Conservation (phyloP, 2,113 vertebrate species). For the Probosciger aterrimus region DNA sequence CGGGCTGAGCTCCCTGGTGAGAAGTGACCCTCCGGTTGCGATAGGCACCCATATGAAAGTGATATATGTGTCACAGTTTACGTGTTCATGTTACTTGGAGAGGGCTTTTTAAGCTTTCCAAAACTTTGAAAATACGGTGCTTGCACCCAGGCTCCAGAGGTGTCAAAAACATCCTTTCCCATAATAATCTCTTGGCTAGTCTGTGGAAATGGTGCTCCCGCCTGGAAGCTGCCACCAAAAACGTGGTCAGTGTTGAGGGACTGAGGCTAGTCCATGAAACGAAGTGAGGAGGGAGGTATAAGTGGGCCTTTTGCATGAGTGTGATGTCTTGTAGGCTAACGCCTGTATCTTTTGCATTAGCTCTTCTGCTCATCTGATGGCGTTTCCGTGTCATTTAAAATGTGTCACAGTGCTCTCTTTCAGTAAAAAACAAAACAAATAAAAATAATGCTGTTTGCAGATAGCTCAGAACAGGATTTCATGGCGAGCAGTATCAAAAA, state of each 20-base stretch:
- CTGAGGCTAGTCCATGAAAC: fast-evolving
- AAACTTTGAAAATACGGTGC: fast-evolving
- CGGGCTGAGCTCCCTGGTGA: not conserved
- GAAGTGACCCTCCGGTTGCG: no score
- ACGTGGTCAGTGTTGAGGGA: no score
- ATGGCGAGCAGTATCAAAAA: not conserved
- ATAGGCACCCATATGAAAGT: fast-evolving
- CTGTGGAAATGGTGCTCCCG: not conserved
- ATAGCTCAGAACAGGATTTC: not conserved
- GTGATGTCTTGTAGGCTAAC: not conserved
- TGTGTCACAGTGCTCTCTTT: not conserved
- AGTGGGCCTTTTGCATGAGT: fast-evolving
- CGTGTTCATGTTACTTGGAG: fast-evolving
- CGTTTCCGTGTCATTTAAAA: not conserved
- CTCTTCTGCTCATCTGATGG: not conserved
- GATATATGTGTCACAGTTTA: fast-evolving
- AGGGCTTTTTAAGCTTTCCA: fast-evolving
- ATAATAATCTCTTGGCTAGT: not conserved
- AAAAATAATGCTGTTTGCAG: not conserved
- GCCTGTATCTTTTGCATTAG: not conserved
- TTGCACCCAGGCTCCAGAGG: not conserved
- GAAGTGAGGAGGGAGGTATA: not conserved
- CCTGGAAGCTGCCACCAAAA: not conserved
- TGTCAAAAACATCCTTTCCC: fast-evolving
- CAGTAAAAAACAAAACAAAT: not conserved